Evolutionary conservation across 2,888 invertebrate species (phyloP), one percentile per base, ranked within the genome.

Genomic region (Cephus pygmeus): DNA sequence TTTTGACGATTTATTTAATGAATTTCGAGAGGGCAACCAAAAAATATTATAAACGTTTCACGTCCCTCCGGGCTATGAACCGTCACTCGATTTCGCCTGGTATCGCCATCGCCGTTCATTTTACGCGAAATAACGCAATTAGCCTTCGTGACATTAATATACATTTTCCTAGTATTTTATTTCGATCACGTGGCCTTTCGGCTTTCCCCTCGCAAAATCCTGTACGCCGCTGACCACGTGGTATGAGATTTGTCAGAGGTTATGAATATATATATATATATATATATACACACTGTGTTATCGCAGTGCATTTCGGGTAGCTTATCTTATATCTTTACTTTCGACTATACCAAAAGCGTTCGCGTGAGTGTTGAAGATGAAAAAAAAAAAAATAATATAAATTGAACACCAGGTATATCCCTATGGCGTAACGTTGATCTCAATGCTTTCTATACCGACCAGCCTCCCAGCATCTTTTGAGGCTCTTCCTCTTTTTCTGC

Each of bases 401-500:
- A n/a, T 12, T 33, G 71, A 30, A 71, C 71, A 31, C 71, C 56
- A 30, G 34, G 74, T 34, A 74, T 33, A 35, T 30, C 30, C n/a
- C 15, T 6, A 74, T 15, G 35, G 74, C 0, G 35, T 23, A 23
- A 15, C 31, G 34, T 12, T 23, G 74, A 30, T 30, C 36, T 23
- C n/a, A 12, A 34, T 74, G 74, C 56, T 9, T 9, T 56, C 23
- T 9, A 15, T 23, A 56, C 56, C 23, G 23, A 56, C 23, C 56
- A 56, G 56, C 6, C 74, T 77, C 78, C 82, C 80, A 81, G 81
- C 86, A 85, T 83, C 89, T 88, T 89, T 90, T 90, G 88, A 89
- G 87, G 87, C 86, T 90, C 87, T 86, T 87, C 12, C 87, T 87
- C 12, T 87, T 87, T 83, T 83, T 56, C 23, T 9, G 56, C 56